Percentiles rank a stretch among this genome's conserved stretches.
Conservation (phyloP, 2,113 vertebrate species). For the Oxyura jamaicensis region DNA sequence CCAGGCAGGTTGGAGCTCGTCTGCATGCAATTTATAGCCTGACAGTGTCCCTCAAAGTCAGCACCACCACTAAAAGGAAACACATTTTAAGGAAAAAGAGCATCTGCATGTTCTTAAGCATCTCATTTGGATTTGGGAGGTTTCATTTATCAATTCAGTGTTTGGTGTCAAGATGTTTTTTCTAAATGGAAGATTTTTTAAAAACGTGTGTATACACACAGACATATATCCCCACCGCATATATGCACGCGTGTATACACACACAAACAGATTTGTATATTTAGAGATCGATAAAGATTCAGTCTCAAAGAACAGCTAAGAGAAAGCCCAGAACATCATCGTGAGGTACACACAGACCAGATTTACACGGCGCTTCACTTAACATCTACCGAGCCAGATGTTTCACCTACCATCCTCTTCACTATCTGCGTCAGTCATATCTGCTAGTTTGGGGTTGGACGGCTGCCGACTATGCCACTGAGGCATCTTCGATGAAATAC, state of each 20-base stretch:
- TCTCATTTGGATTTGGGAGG: constrained; percentile 7
- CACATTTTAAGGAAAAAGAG: not conserved
- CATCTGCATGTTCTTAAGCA: not conserved
- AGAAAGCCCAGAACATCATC: not conserved
- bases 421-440: constrained; percentile 82
- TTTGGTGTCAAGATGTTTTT: not conserved
- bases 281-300: not conserved
- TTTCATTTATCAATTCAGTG: not conserved
- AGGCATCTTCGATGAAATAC: constrained; percentile 81
- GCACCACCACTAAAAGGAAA: not conserved
- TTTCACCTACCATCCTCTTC: constrained; percentile 91
- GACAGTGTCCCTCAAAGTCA: not conserved
- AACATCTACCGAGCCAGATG: constrained; percentile 29
- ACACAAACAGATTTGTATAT: rapidly evolving
- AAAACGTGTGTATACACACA: not conserved
- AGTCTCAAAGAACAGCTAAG: not conserved
- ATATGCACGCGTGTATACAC: not conserved
- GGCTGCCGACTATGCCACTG: constrained; percentile 75
- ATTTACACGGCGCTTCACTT: constrained; percentile 35
- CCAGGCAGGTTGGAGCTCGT: not conserved
- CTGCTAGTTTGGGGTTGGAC: constrained; percentile 69
- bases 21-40: not conserved
- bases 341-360: constrained; percentile 1
- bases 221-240: not conserved
- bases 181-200: not conserved